These are phyloP conservation scores for Neomonachus schauinslandi DNA, from an alignment of 2,113 vertebrate genomes.

Conservation along the genomic window DNA sequence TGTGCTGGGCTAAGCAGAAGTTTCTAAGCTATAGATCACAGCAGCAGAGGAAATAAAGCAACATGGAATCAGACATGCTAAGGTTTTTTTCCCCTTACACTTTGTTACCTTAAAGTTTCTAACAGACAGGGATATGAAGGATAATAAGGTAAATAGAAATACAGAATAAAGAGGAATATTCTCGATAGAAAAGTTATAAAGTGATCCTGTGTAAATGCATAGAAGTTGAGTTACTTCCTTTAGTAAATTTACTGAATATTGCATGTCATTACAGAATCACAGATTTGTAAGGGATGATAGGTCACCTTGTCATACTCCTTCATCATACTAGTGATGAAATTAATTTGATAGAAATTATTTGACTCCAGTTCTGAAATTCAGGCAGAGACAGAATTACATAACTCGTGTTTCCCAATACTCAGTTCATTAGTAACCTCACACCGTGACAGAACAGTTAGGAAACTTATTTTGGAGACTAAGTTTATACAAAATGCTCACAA, in stretches of 20 bases:
- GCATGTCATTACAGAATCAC: neutral
- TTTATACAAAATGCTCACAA: neutral
- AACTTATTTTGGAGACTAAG: conserved; percentile 3
- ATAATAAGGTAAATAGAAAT: neutral
- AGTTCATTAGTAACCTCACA: neutral
- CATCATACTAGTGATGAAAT: neutral
- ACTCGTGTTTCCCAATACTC: neutral
- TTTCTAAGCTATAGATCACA: neutral
- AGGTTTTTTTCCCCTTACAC: neutral
- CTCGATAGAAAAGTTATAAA: neutral
- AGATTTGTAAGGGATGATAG: neutral
- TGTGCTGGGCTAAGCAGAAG: neutral
- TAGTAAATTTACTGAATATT: neutral
- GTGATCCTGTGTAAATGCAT: neutral
- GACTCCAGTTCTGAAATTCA: neutral
- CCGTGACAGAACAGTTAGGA: neutral
- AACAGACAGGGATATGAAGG: neutral
- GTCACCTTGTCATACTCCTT: neutral
- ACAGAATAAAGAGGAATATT: neutral
- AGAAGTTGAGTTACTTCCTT: conserved; percentile 22
- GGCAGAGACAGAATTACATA: neutral
- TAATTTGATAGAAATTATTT: neutral
- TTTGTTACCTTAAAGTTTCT: neutral
- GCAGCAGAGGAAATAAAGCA: neutral
- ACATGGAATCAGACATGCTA: neutral